Conservation (phyloP, 2,113 vertebrate species). For the Romanogobio albipinnatus region DNA sequence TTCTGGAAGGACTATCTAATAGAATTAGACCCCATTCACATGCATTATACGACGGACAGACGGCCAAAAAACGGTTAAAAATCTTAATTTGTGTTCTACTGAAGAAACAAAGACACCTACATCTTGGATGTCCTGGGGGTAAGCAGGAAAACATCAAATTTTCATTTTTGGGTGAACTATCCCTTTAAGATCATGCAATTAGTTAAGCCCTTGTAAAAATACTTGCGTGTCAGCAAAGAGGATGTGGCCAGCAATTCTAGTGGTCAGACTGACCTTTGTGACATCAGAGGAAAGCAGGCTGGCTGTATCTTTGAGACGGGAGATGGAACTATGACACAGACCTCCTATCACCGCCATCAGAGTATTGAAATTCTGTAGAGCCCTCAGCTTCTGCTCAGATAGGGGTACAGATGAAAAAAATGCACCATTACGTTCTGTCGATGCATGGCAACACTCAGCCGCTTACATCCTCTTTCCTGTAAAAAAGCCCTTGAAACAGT, state of each 20-base stretch:
- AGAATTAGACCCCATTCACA: too few species aligned
- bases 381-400: slow-evolving; percentile 77
- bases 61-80: too few species aligned
- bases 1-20: too few species aligned
- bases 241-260: not conserved
- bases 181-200: not conserved
- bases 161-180: too few species aligned
- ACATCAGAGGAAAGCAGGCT: slow-evolving; percentile 84
- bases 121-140: too few species aligned
- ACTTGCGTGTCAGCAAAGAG: not conserved
- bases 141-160: too few species aligned
- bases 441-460: not conserved
- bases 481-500: slow-evolving; percentile 41
- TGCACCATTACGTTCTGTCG: not conserved
- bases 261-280: slow-evolving; percentile 79
- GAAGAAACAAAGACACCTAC: too few species aligned
- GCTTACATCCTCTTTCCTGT: slow-evolving; percentile 43
- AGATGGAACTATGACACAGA: slow-evolving; percentile 90
- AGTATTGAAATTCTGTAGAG: slow-evolving; percentile 91
- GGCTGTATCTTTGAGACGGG: slow-evolving; percentile 89
- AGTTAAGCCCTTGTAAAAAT: not conserved
- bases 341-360: slow-evolving; percentile 91
- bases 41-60: too few species aligned
- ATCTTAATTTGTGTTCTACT: too few species aligned
- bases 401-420: not conserved